Evolutionary conservation across 2,797 vertebrate genomes (phyloP).

Genomic region (Spinibarbus caldwelli): DNA sequence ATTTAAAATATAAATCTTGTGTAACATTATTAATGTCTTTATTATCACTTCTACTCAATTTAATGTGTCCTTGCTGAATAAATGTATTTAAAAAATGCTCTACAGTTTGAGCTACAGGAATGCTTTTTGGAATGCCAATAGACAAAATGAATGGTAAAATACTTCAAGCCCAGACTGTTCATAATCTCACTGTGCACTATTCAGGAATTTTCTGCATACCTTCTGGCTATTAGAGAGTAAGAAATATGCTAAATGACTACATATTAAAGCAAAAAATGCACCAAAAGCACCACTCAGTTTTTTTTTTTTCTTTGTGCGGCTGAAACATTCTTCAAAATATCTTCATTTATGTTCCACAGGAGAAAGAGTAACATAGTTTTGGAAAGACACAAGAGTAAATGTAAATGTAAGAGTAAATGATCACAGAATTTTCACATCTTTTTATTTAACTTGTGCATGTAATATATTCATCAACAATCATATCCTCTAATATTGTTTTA

Average conservation of each 20-base stretch:
- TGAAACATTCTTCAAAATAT: background rate
- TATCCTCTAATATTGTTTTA: background rate
- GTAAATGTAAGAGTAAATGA: background rate
- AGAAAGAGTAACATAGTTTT: background rate
- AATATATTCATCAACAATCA: background rate
- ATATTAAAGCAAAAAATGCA: too few species aligned
- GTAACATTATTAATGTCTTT: background rate
- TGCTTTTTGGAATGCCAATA: background rate
- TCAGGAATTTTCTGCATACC: background rate
- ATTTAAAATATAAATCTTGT: background rate
- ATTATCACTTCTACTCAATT: background rate
- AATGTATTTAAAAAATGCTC: background rate
- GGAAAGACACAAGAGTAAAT: background rate
- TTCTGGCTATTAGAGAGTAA: background rate
- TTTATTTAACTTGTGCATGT: background rate
- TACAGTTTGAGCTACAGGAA: background rate
- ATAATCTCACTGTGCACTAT: background rate
- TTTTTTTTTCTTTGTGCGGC: too few species aligned
- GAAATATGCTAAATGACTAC: background rate
- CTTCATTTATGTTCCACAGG: background rate
- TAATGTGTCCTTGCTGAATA: background rate
- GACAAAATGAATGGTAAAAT: background rate
- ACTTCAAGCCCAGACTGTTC: too few species aligned
- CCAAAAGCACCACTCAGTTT: too few species aligned
- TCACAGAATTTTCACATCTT: background rate